Evolutionary conservation across 1,140 invertebrate genomes (phyloP).

Genomic region (Halictus rubicundus): DNA sequence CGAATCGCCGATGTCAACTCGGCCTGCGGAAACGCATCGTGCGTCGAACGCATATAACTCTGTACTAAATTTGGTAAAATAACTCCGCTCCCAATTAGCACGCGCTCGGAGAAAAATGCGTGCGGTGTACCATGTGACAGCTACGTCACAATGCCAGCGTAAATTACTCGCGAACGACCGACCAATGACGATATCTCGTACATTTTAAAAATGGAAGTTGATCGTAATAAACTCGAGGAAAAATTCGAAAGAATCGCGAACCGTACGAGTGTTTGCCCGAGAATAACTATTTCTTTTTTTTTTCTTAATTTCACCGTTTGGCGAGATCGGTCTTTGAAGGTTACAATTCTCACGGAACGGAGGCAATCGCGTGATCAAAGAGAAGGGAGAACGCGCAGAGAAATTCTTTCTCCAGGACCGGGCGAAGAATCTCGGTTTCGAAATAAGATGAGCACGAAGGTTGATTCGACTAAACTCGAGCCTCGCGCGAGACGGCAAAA

Average conservation of each 20-base stretch:
- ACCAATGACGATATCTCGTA: background rate
- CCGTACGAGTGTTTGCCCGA: no score
- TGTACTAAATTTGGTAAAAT: background rate
- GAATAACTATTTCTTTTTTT: no score
- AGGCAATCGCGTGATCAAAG: background rate
- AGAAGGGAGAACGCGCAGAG: background rate
- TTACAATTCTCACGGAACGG: background rate
- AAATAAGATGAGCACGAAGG: background rate
- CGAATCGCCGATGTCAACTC: no score
- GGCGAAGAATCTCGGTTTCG: background rate
- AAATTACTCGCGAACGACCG: background rate
- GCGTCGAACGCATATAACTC: background rate
- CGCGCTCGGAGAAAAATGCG: background rate
- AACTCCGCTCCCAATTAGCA: background rate
- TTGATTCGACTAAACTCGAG: background rate
- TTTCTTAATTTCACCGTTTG: no score
- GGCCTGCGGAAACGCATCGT: background rate
- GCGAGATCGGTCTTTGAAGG: background rate
- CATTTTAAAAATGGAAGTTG: background rate
- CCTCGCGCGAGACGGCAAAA: background rate
- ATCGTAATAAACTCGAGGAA: background rate
- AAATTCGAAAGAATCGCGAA: no score
- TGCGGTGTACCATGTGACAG: constrained; percentile 24
- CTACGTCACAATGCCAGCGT: background rate
- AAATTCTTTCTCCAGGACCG: background rate